Conservation (phyloP, 2,113 vertebrate species). For the Asarcornis scutulata region DNA sequence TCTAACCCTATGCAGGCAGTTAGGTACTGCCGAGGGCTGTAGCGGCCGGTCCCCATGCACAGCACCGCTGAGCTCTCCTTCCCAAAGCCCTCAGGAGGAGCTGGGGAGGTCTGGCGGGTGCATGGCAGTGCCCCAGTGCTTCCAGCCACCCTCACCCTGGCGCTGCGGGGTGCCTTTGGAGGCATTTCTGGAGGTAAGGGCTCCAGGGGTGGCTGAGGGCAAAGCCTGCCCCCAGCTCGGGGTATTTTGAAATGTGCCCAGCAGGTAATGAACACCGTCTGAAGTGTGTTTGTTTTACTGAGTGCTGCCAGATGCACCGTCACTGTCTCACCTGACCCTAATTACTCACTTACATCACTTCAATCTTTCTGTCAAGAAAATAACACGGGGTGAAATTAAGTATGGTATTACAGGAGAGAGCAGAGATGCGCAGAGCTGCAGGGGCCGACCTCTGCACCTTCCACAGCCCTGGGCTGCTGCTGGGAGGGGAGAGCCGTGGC, state of each 20-base stretch:
- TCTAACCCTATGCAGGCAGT: not conserved
- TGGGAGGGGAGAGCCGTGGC: not conserved
- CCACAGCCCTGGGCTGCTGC: not conserved
- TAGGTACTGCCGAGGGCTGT: too few species aligned
- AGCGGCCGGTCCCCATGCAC: not conserved
- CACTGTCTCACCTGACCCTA: not conserved
- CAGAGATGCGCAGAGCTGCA: not conserved
- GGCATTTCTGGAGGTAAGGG: not conserved
- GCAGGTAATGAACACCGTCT: not conserved
- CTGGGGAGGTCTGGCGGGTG: not conserved
- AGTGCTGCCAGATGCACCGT: not conserved
- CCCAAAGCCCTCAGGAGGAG: rapidly evolving
- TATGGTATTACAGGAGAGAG: not conserved
- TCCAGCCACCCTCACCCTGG: not conserved
- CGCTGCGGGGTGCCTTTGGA: not conserved
- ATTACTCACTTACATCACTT: not conserved
- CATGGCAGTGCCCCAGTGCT: rapidly evolving
- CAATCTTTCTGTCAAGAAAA: not conserved
- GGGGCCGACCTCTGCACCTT: not conserved
- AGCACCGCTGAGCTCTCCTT: not conserved
- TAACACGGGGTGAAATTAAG: not conserved
- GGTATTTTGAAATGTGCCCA: not conserved
- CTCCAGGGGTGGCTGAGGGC: not conserved
- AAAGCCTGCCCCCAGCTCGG: not conserved
- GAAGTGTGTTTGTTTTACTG: not conserved